These are phyloP conservation scores for Connochaetes taurinus DNA, from an alignment of 2,113 vertebrate species.

Conservation along the genomic window DNA sequence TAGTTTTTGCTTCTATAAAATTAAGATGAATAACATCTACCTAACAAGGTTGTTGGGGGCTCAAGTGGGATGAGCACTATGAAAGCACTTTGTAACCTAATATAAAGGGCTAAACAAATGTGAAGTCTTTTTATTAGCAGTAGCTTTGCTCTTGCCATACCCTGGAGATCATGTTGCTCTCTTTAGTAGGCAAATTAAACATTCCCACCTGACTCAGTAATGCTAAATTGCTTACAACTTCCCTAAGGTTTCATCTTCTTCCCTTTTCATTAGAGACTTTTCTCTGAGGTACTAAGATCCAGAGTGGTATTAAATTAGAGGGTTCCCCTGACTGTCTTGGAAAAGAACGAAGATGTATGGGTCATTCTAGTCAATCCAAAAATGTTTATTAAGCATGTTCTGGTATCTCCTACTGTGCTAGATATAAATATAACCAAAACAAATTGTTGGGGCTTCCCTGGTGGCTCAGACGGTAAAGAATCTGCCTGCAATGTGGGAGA, in stretches of 20 bases:
- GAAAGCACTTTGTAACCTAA: slow-evolving; percentile 2
- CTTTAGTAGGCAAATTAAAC: slow-evolving; percentile 48
- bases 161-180: slow-evolving; percentile 40
- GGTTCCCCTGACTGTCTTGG: not conserved
- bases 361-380: not conserved
- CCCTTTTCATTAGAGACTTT: slow-evolving; percentile 4
- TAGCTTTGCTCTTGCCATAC: not conserved
- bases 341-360: not conserved
- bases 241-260: slow-evolving; percentile 12
- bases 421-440: not conserved
- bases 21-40: not conserved
- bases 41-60: not conserved
- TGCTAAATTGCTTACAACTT: slow-evolving; percentile 42
- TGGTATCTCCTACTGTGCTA: not conserved
- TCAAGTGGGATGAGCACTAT: not conserved
- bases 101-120: not conserved
- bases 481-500: not conserved
- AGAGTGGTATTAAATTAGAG: slow-evolving; percentile 21
- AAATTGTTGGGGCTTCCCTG: not conserved
- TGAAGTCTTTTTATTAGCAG: not conserved
- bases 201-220: slow-evolving; percentile 27
- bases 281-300: not conserved
- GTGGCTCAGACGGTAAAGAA: not conserved
- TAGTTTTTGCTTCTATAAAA: slow-evolving; percentile 29
- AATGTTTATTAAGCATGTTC: not conserved